These are phyloP conservation scores for Sycophila sp. DNA, from an alignment of 1,140 invertebrate genomes.

Conservation along the genomic window DNA sequence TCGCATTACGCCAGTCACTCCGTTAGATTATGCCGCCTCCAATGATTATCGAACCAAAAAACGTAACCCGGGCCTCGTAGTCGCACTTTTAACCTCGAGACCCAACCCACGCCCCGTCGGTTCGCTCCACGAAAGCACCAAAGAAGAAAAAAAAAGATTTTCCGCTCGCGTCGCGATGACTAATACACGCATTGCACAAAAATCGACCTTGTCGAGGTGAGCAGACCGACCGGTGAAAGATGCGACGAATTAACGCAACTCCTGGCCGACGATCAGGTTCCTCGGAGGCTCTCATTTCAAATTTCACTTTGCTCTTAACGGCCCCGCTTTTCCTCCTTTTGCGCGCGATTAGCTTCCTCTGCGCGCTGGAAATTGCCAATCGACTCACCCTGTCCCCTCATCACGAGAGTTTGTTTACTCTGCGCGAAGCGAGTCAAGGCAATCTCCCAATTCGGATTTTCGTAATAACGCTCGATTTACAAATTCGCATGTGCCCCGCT, in stretches of 20 bases:
- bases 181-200: slow-evolving; percentile 20
- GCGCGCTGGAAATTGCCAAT: too few relatives aligned
- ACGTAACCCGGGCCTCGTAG: not conserved
- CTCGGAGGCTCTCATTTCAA: slow-evolving; percentile 12
- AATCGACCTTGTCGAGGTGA: slow-evolving; percentile 10
- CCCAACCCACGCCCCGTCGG: not conserved
- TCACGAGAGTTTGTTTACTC: too few relatives aligned
- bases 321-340: not conserved
- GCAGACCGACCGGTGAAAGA: too few relatives aligned
- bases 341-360: not conserved
- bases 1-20: slow-evolving; percentile 9
- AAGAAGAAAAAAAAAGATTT: too few relatives aligned
- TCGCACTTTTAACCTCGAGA: not conserved
- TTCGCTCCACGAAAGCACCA: too few relatives aligned
- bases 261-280: slow-evolving; percentile 7
- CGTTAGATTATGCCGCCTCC: not conserved
- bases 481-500: too few relatives aligned
- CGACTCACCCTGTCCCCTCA: too few relatives aligned
- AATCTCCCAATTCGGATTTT: too few relatives aligned
- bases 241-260: slow-evolving; percentile 2
- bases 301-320: slow-evolving; percentile 6
- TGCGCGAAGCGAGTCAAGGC: too few relatives aligned
- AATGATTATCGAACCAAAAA: slow-evolving; percentile 5
- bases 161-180: slow-evolving; percentile 5
- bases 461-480: too few relatives aligned